Evolutionary conservation across 2,113 vertebrate species (phyloP).

Genomic region (Brachypteracias leptosomus): DNA sequence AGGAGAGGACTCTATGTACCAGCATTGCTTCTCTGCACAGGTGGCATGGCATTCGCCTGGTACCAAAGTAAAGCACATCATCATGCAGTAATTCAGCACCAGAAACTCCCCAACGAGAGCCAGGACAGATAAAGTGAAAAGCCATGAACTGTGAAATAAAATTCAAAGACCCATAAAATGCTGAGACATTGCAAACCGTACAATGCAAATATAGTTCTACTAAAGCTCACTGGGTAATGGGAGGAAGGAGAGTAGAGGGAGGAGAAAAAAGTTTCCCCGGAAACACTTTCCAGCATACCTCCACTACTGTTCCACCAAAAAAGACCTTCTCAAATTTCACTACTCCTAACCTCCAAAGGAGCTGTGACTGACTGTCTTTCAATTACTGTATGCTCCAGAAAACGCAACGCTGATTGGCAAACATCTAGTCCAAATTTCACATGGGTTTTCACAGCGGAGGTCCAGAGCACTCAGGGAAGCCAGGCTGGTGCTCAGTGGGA

Average conservation of each 20-base stretch:
- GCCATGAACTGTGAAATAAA: not conserved
- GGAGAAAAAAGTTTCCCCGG: not conserved
- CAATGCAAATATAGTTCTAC: not conserved
- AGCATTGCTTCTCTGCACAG: not conserved
- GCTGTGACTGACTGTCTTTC: not conserved
- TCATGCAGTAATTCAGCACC: rapidly evolving
- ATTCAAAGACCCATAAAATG: not conserved
- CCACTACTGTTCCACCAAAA: conserved; percentile 40
- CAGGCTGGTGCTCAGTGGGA: not conserved
- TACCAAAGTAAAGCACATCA: not conserved
- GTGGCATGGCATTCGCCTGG: rapidly evolving
- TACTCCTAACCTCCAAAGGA: not conserved
- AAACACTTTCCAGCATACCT: conserved; percentile 9
- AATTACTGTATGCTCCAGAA: not conserved
- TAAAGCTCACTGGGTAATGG: not conserved
- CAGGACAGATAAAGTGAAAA: not conserved
- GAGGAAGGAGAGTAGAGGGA: not conserved
- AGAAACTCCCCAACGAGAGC: not conserved
- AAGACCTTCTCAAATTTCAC: conserved; percentile 42
- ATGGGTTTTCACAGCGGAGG: not conserved
- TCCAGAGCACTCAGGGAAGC: rapidly evolving
- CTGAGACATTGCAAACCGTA: not conserved
- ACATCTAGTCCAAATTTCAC: not conserved
- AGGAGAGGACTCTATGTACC: rapidly evolving
- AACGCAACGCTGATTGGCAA: not conserved